A percentile compares a stretch with the other conserved stretches of the same genome.
These are phyloP conservation scores for Cantharis rustica DNA, from an alignment of 2,888 invertebrate genomes.

Conservation along the genomic window DNA sequence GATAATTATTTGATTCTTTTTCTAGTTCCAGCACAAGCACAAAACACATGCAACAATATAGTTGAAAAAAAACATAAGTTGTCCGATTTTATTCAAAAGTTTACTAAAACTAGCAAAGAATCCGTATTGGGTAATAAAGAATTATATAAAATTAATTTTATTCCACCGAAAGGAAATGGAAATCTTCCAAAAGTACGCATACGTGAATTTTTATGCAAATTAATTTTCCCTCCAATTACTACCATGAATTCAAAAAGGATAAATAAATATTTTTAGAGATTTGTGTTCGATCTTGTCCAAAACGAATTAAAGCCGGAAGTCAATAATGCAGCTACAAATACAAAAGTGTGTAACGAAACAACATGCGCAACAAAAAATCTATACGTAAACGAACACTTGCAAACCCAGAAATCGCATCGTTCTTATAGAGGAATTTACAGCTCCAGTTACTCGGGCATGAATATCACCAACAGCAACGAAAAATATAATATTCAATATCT, in stretches of 20 bases:
- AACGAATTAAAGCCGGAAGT: constrained; percentile 43
- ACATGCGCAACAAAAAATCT: neutral
- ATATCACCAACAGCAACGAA: neutral
- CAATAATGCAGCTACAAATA: constrained; percentile 42
- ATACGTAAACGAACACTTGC: neutral
- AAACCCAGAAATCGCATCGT: neutral
- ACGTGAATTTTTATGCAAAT: neutral
- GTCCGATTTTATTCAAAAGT: constrained; percentile 1
- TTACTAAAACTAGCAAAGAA: constrained; percentile 1
- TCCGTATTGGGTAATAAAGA: constrained; percentile 22
- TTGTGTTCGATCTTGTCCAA: constrained; percentile 52
- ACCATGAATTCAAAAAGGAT: too few species aligned
- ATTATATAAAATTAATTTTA: constrained; percentile 42
- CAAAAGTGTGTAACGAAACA: constrained; percentile 12
- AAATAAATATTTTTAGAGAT: constrained; percentile 43
- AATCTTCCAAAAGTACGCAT: constrained; percentile 37
- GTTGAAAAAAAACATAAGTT: neutral
- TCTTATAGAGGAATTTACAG: neutral
- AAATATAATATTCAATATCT: neutral
- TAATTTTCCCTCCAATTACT: too few species aligned
- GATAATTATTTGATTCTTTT: neutral
- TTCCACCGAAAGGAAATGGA: constrained; percentile 33
- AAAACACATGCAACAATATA: neutral
- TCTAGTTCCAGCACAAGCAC: neutral
- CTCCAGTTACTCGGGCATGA: constrained; percentile 5